Conservation (phyloP, 2,888 invertebrate genomes). For the Drosophila antonietae region DNA sequence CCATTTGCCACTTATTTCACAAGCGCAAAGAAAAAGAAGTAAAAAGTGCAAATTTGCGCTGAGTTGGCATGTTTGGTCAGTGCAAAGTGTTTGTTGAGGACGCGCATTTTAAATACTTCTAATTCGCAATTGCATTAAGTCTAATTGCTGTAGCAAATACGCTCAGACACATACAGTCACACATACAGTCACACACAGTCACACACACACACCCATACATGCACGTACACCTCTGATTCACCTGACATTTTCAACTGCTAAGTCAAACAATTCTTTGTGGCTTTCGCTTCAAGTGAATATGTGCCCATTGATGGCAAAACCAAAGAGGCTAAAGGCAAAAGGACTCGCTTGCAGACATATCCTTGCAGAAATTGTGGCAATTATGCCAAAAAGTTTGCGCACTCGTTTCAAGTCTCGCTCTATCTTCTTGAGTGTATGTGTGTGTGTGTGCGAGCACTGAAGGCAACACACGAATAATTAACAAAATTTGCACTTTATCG, state of each 20-base stretch:
- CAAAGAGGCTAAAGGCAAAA: conserved; percentile 18
- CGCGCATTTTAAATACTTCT: conserved; percentile 41
- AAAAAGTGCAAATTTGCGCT: conserved; percentile 45
- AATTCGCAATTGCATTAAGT: conserved; percentile 54
- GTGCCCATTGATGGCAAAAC: conserved; percentile 38
- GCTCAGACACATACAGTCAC: conserved; percentile 3
- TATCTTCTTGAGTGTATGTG: background rate
- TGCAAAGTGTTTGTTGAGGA: conserved; percentile 30
- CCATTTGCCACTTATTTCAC: conserved; percentile 2
- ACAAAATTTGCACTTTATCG: conserved; percentile 82
- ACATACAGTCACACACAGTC: conserved; percentile 2
- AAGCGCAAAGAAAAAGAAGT: background rate
- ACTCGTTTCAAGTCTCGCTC: conserved; percentile 51
- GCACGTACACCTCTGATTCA: conserved; percentile 22
- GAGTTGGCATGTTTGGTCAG: conserved; percentile 42
- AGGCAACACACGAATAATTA: conserved; percentile 78
- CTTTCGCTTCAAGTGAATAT: conserved; percentile 30
- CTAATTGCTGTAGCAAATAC: conserved; percentile 53
- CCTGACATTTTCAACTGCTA: conserved; percentile 29
- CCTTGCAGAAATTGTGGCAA: conserved; percentile 75
- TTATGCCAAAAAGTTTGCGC: conserved; percentile 69
- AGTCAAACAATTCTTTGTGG: conserved; percentile 29
- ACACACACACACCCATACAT: background rate
- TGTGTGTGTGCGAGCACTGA: conserved; percentile 26
- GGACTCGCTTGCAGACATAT: conserved; percentile 42